Percentiles rank a stretch among this genome's conserved stretches.
Conservation (phyloP, 1,140 invertebrate species). For the fruit fly (Drosophila melanogaster) region DNA sequence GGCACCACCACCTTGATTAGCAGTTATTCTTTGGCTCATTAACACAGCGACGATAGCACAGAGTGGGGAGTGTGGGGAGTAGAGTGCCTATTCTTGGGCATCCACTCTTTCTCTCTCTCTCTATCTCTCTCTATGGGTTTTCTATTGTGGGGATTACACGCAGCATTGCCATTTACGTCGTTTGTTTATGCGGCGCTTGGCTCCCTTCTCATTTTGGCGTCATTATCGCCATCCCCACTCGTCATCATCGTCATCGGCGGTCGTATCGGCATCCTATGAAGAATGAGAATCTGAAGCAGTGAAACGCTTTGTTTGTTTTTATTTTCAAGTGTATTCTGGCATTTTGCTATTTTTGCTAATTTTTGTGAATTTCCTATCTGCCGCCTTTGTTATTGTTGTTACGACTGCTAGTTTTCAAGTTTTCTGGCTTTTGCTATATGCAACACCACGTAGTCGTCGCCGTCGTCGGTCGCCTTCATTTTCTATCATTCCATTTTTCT, state of each 20-base stretch:
- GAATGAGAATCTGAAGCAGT: no score
- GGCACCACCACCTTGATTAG: conserved; percentile 6
- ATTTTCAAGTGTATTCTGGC: conserved; percentile 25
- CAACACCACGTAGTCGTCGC: not conserved
- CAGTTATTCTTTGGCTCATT: conserved; percentile 20
- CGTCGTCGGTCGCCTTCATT: conserved; percentile 19
- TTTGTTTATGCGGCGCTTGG: conserved; percentile 21
- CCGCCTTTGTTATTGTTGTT: conserved; percentile 28
- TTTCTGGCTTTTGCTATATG: not conserved
- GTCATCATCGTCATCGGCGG: conserved; percentile 9
- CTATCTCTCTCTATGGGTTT: not conserved
- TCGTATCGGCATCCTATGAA: not conserved
- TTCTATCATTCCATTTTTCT: conserved; percentile 28
- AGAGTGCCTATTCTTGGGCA: not conserved
- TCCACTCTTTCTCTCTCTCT: conserved; percentile 14
- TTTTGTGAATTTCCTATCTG: conserved; percentile 43
- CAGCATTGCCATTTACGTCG: conserved; percentile 22
- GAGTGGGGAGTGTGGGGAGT: not conserved
- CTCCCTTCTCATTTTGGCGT: conserved; percentile 3
- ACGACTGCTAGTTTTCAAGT: conserved; percentile 21
- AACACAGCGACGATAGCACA: conserved; percentile 12
- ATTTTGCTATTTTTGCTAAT: conserved; percentile 21
- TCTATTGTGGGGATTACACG: not conserved
- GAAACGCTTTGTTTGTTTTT: conserved; percentile 23
- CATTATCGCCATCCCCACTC: not conserved